Evolutionary conservation across 2,888 invertebrate species (phyloP), one percentile per base, ranked within the genome.

Genomic region (Halictus ligatus): DNA sequence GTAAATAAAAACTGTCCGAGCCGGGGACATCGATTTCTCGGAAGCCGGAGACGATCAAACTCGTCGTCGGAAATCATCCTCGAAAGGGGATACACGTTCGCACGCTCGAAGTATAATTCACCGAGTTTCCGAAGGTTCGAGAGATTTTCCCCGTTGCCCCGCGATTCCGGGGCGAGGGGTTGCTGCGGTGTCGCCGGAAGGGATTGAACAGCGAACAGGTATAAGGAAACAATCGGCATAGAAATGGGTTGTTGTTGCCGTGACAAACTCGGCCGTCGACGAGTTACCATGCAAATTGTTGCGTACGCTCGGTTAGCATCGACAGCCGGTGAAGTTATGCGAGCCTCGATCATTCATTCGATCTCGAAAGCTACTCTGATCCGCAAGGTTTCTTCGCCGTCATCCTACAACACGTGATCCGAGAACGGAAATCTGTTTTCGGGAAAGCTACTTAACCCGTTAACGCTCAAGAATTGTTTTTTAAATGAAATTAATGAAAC

Each of bases 171-270:
- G 18, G n/a, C 29, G 64, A 71, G 43, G 46, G 71, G 71, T 21
- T 43, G 43, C 71, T 15, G 6, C 13, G 46, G 71, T 46, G 71
- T 80, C 75, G 60, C 80, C 77, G 78, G 76, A 43, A 83, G 75
- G 81, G 75, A 72, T 78, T 81, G 83, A 78, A 81, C 78, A 75
- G 35, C 40, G 75, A 64, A 75, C 15, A 54, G 88, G 84, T 91
- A 88, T 91, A 91, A 90, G 91, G 91, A 92, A 92, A 93, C 92
- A 93, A 92, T 93, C 89, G 93, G 92, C 91, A 92, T 93, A 92
- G 92, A 92, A 92, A 93, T 93, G 88, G 92, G 89, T 90, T 35
- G 35, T 35, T 90, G 90, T 93, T 91, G 89, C n/a, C 67, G 78
- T 83, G 88, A 87, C 85, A 79, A 83, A 76, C 81, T 54, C 8